Evolutionary conservation across 2,797 vertebrate species (phyloP), one percentile per base, ranked within the genome.

Genomic region (Sebastes kiyomatsui): DNA sequence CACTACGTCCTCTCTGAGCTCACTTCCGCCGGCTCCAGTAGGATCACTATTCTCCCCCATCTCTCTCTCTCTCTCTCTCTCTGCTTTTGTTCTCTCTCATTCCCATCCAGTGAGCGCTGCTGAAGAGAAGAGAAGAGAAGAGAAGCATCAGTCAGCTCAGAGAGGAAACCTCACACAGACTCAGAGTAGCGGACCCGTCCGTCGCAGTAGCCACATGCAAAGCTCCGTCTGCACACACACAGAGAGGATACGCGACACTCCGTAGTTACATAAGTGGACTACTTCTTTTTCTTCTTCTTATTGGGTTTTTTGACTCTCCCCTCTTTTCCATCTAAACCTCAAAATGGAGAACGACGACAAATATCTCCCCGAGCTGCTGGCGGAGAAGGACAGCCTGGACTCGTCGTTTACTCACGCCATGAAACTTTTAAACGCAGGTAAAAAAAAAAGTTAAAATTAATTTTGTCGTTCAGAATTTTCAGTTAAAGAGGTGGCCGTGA

Each of bases 311-410:
- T 75, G 67, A 32, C 73, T 84, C 83, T 78, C n/a, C 25, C 18
- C 12, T 14, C 33, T 23, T 8, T 13, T 23, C 5, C 3, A n/a
- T 62, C 81, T 81, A 61, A 91, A 93, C 77, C 77, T 93, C 83
- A 96, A 97, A 91, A 97, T 98, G 97, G 98, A 98, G 96, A 96
- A 96, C 28, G 98, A 97, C 90, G 97, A 96, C 84, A 99, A 98
- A 89, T 99, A 98, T 78, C 94, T 99, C 75, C 98, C 98, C 28
- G 97, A 99, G 95, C 96, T 99, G 74, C 96, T 97, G 95, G 98
- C 98, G 3, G 98, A 99, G 92, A 98, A 97, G 95, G 98, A 99
- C 95, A 98, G 97, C 58, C 95, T 99, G 84, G 98, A 99, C 91
- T 95, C 97, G 81, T 98, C 97, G 79, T 98, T 99, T 88, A 97